Evolutionary conservation across 2,797 vertebrate species (phyloP), one percentile per base, ranked within the genome.

Genomic region (Scolopax rusticola): DNA sequence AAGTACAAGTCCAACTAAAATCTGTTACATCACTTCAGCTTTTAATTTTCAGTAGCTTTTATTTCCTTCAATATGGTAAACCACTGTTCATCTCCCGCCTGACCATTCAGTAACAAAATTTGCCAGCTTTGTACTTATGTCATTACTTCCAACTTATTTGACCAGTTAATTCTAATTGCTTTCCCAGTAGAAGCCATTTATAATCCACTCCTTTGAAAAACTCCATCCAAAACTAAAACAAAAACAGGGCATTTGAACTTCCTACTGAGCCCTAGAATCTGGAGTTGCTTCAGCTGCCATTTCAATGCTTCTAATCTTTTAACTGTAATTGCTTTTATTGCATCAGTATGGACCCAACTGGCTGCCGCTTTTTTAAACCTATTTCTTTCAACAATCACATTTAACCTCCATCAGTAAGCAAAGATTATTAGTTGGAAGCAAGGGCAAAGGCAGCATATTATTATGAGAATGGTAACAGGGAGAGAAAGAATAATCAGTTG

Each of bases 101-200:
- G 54, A 92, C 63, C 32, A 50, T 64, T 95, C 67, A 69, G 33
- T 61, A 92, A 89, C 12, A 87, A 80, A 84, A 83, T 74, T 50
- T 85, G 32, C 77, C 60, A 75, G 67, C 69, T 83, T 74, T 87
- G 56, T 94, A 65, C 50, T 84, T 79, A 56, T 16, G 64, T 53
- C 48, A 87, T 93, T 95, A 82, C 36, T 94, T 93, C 50, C 57
- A 87, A 71, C n/a, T 78, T 93, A 85, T 93, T 92, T 95, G 89
- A 73, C 80, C 41, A 73, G 79, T 56, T 92, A 84, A 83, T 94
- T 94, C 90, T 92, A 87, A 91, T 84, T 85, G 48, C 51, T 91
- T 24, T 90, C 63, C 38, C 76, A 57, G 87, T n/a, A 90, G 83
- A 93, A 96, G 53, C 19, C 70, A 90, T 71, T 96, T 95, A 74